A percentile compares a stretch with the other conserved stretches of the same genome.
Conservation (phyloP, 2,797 vertebrate species). For the Chrysocyon brachyurus region DNA sequence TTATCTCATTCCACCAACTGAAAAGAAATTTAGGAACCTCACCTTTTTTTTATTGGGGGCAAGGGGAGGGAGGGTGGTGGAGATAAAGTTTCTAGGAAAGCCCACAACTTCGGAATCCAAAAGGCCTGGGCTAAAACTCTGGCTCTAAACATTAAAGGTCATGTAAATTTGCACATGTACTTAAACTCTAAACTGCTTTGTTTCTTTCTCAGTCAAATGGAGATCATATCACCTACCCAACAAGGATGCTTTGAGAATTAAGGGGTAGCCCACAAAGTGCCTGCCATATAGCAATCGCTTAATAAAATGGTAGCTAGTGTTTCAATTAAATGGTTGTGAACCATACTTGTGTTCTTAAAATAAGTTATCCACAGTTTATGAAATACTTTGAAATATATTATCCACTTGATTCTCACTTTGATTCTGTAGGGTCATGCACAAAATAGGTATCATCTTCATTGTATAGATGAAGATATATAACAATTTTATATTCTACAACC, state of each 20-base stretch:
- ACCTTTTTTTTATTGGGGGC: not conserved
- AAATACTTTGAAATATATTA: not conserved
- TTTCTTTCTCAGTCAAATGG: not conserved
- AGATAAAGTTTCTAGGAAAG: not conserved
- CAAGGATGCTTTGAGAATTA: not conserved
- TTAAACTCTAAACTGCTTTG: not conserved
- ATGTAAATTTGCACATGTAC: not conserved
- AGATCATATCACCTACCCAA: not conserved
- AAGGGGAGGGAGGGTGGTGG: fast-evolving
- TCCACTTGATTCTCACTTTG: not conserved
- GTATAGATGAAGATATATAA: not conserved
- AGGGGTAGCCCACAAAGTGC: not conserved
- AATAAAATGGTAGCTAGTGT: not conserved
- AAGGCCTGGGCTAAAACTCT: not conserved
- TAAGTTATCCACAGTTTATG: not conserved
- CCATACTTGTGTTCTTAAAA: conserved; percentile 9
- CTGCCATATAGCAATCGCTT: not conserved
- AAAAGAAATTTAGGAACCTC: not conserved
- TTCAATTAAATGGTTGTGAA: conserved; percentile 15
- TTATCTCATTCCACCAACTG: not conserved
- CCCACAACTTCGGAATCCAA: not conserved
- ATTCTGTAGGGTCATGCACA: not conserved
- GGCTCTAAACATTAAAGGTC: conserved; percentile 8
- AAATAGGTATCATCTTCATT: not conserved
- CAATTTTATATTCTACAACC: not conserved